These are phyloP conservation scores for Phalacrocorax aristotelis DNA, from an alignment of 2,113 vertebrate genomes.

Conservation along the genomic window DNA sequence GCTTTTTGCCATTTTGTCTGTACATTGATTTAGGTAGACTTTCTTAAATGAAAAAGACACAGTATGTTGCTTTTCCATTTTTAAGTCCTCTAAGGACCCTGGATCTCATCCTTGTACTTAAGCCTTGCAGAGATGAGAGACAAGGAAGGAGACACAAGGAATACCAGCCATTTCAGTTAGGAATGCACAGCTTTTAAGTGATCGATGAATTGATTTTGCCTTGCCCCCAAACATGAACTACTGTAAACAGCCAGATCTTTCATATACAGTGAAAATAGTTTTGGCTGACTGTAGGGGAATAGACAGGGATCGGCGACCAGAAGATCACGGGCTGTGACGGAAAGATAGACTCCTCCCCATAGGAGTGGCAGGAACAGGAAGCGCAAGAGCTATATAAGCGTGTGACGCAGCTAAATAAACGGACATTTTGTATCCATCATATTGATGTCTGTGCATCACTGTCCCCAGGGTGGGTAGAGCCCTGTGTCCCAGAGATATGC, in stretches of 20 bases:
- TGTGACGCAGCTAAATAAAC: too few species aligned
- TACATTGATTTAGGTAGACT: background rate
- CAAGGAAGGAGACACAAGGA: background rate
- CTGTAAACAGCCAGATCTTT: background rate
- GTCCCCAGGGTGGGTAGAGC: too few species aligned
- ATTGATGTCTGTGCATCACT: too few species aligned
- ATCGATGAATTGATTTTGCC: background rate
- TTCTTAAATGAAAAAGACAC: background rate
- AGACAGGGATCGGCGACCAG: too few species aligned
- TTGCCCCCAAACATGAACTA: background rate
- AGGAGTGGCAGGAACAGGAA: too few species aligned
- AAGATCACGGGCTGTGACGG: too few species aligned
- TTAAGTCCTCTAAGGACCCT: background rate
- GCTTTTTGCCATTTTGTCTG: background rate
- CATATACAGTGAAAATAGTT: background rate
- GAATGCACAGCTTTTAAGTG: background rate
- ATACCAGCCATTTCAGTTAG: background rate
- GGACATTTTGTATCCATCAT: too few species aligned
- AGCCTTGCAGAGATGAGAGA: background rate
- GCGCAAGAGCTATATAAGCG: too few species aligned
- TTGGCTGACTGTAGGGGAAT: background rate
- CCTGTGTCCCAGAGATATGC: too few species aligned
- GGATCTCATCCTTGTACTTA: background rate
- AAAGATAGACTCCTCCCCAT: too few species aligned
- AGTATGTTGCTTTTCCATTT: background rate